Evolutionary conservation across 2,113 vertebrate species (phyloP), one percentile per base, ranked within the genome.

Genomic region (Oncorhynchus kisutch): DNA sequence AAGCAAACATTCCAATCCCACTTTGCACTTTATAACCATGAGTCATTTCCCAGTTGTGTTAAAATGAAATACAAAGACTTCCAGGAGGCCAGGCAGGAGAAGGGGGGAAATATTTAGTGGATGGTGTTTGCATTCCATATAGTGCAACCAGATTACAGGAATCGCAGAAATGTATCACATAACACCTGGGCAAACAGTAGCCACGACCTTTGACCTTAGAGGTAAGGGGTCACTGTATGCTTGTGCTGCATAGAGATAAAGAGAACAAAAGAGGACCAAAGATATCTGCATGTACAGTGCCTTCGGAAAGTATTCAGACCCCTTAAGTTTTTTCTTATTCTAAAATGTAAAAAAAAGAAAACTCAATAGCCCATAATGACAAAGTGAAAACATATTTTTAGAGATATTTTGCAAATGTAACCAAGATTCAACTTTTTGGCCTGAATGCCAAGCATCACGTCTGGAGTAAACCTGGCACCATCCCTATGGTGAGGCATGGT

Each of bases 31-130:
- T 62, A 71, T 71, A 81, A 68, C 71, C 73, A 8, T 84, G 79
- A 88, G 72, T 84, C 73, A 86, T 86, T 90, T 90, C 85, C 87
- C 82, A 89, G 73, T 72, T 29, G 62, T 75, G 67, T 81, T 74
- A 62, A 70, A 81, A 78, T 75, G 18, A 16, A 57, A 82, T 77
- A 83, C 77, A 74, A 54, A 45, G 24, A 65, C 72, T 78, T 77
- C 78, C 27, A 78, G 34, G n/a, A 27, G 65, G 80, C 54, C 64
- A 22, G 57, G 8, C 74, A 68, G 24, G 80, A 60, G 78, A 45
- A 80, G 74, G 81, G 75, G 79, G 76, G 62, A 85, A 74, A 24
- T 77, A 72, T 79, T 80, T 84, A 60, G 60, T 68, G 65, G 8
- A 64, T 75, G 69, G 82, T 71, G 72, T 88, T 72, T 82, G 67